Base-by-base conservation (phyloP, 2,113 vertebrate genomes). In the Hyaena hyaena region DNA sequence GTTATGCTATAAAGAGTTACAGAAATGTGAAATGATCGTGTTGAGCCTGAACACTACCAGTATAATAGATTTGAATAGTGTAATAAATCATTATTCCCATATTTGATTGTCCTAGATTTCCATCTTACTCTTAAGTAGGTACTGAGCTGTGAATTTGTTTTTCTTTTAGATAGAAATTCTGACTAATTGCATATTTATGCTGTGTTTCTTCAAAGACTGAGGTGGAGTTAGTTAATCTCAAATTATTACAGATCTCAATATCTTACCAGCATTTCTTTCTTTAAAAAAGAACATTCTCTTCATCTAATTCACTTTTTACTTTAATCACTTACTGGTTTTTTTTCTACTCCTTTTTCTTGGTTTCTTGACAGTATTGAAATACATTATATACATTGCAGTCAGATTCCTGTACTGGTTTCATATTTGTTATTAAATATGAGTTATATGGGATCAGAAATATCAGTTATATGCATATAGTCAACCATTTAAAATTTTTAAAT, bases 101-200 rank as follows among this genome's bases (percentile, higher is more conserved):
- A 84, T 81, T 93, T 92, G 33, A 2, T 94, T 84, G 53, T 90
- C 35, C 69, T 19, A 66, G 31, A 88, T 93, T 88, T 90, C 43
- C 83, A 74, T 83, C 96, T 55, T 93, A 65, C 9, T 96, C 53
- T 43, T 80, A 87, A 92, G 23, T n/a, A 96, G 17, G 23, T 92
- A 15, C 71, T 88, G 21, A 95, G 39, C n/a, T 97, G 88, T 65
- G 7, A 81, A 48, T 63, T 58, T 58, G 66, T 93, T 89, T 85
- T 95, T 93, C 43, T 93, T 76, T 90, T 90, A 95, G 58, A 96
- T 90, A 95, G 58, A 96, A 69, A 96, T 95, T 94, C n/a, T 81
- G 83, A 96, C 19, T 94, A 76, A 69, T 82, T 90, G 10, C 21
- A 85, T 55, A 5, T 95, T 90, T 97, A 87, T 97, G 39, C 31